Conservation (phyloP, 92 coral and sea anemone species). For the Epizoanthus rinbou region DNA sequence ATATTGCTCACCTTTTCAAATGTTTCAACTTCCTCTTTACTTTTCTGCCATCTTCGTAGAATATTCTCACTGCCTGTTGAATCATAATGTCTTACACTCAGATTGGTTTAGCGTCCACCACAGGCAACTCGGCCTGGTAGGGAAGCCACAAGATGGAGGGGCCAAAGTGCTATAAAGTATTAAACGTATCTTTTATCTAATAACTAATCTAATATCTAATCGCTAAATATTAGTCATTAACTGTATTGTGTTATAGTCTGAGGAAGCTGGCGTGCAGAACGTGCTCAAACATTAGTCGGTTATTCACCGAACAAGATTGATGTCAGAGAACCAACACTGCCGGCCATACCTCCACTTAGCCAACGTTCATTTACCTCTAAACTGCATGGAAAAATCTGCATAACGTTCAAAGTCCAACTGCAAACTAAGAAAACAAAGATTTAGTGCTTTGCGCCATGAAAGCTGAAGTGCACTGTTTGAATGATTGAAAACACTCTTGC, state of each 20-base stretch:
- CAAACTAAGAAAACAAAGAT: not conserved
- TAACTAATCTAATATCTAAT: too few relatives aligned
- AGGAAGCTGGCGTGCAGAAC: too few relatives aligned
- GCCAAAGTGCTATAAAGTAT: too few relatives aligned
- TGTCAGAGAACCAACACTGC: too few relatives aligned
- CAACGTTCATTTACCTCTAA: slow-evolving; percentile 3
- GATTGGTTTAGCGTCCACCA: not conserved
- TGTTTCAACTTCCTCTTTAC: not conserved
- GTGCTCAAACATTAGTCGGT: too few relatives aligned
- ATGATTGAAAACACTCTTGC: too few relatives aligned
- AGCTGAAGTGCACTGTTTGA: too few relatives aligned
- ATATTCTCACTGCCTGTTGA: slow-evolving; percentile 29
- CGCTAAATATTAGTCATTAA: too few relatives aligned
- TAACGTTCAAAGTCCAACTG: slow-evolving; percentile 37
- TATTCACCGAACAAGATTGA: too few relatives aligned
- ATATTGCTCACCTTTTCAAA: slow-evolving; percentile 17
- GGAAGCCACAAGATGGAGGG: not conserved
- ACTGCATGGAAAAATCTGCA: slow-evolving; percentile 19
- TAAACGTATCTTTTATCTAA: too few relatives aligned
- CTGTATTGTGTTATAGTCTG: too few relatives aligned
- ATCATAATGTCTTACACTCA: not conserved
- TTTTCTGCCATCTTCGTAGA: slow-evolving; percentile 29
- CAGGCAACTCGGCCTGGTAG: not conserved
- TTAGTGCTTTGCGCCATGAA: not conserved
- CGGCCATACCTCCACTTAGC: too few relatives aligned